Conservation (phyloP, 2,888 invertebrate genomes). For the Tenthredo livida region DNA sequence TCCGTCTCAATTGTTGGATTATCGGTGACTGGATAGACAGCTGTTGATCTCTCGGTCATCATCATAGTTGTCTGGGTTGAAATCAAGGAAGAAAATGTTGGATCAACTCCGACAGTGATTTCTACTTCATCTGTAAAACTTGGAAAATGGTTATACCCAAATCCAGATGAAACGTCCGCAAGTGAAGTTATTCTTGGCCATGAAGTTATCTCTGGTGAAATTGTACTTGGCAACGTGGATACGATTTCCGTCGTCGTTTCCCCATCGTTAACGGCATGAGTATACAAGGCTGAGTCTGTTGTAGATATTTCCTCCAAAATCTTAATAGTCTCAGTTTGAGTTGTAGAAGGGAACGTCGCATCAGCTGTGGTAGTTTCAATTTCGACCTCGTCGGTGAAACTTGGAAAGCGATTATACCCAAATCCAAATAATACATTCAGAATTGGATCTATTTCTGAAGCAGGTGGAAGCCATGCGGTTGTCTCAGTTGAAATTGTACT, state of each 20-base stretch:
- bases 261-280: background rate
- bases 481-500: background rate
- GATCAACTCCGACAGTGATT: background rate
- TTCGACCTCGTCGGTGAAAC: background rate
- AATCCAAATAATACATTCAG: background rate
- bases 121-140: background rate
- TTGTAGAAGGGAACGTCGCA: background rate
- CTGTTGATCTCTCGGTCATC: background rate
- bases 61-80: background rate
- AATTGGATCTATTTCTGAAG: background rate
- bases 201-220: background rate
- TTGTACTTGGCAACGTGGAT: background rate
- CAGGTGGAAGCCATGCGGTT: background rate
- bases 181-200: background rate
- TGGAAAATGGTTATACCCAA: background rate
- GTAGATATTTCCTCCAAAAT: background rate
- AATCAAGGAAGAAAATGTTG: background rate
- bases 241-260: constrained; percentile 5
- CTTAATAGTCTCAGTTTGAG: background rate
- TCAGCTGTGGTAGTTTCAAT: background rate
- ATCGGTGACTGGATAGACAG: background rate
- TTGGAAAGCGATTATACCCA: constrained; percentile 6
- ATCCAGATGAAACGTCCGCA: background rate
- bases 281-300: background rate
- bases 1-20: background rate